Conservation (phyloP, 2,797 vertebrate genomes). For the Poliocrania exsul region DNA sequence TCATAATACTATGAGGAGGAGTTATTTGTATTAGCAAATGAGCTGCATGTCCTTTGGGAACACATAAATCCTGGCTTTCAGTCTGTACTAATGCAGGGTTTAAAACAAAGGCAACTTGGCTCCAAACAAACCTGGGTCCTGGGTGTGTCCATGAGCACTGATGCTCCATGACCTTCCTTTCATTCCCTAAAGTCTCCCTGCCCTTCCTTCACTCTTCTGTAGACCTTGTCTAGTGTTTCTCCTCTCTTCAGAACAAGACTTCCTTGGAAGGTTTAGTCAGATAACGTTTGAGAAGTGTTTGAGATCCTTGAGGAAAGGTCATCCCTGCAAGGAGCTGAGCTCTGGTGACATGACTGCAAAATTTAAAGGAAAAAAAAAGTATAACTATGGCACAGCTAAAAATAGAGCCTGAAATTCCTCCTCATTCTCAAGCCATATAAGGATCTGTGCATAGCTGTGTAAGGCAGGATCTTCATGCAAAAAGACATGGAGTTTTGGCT, state of each 20-base stretch:
- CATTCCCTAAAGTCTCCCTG: neutral
- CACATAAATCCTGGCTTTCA: neutral
- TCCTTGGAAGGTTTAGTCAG: neutral
- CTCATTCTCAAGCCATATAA: constrained; percentile 37
- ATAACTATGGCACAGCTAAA: neutral
- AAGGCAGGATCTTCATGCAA: constrained; percentile 4
- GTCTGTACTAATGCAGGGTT: neutral
- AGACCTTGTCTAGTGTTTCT: neutral
- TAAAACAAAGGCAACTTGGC: neutral
- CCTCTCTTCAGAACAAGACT: neutral
- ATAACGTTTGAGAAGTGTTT: neutral
- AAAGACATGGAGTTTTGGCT: constrained; percentile 26
- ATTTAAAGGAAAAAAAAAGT: neutral
- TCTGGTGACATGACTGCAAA: neutral
- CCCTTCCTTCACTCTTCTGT: neutral
- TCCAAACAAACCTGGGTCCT: neutral
- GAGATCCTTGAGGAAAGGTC: neutral
- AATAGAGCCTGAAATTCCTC: constrained; percentile 25
- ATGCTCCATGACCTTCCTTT: neutral
- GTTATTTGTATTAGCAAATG: neutral
- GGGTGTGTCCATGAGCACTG: neutral
- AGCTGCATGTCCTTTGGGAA: neutral
- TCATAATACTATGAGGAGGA: neutral
- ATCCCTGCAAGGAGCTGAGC: neutral
- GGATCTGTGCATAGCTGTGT: constrained; percentile 6